Evolutionary conservation across 1,140 invertebrate genomes (phyloP), one percentile per base, ranked within the genome.

Genomic region (Zaprionus kolodkinae): DNA sequence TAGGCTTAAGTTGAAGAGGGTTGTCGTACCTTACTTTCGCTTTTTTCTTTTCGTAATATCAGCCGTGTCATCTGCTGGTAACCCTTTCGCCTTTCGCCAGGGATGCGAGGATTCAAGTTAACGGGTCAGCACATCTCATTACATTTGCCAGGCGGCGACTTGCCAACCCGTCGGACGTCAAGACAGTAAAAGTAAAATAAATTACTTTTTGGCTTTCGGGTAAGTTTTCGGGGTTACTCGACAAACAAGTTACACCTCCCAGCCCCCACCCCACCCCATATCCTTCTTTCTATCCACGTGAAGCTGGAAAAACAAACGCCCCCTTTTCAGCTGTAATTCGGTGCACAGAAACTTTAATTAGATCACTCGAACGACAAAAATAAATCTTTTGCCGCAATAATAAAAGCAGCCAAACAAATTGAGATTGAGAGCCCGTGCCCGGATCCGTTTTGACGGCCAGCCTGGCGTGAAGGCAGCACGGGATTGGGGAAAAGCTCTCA

Each of bases 311-410:
- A 45, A 45, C 40, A 45, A 45, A 45, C 13, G 17, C 10, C 36
- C 36, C 45, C 3, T 30, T 61, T 9, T 52, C 13, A 38, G 15
- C 52, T 60, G 73, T 84, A 81, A 84, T 85, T 85, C 78, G 69
- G 78, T 65, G 33, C 65, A 70, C 57, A 78, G 64, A 81, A 89
- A 89, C 85, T 89, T 89, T 89, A 89, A 89, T 89, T 89, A 89
- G 85, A 90, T 89, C 86, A 81, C 69, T 90, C 68, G 56, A 89
- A 85, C 81, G 85, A 79, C 78, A 89, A 85, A 85, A 81, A 89
- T 89, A 89, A 89, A 89, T 89, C 85, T 85, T 69, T 72, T 70
- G 54, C 82, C 76, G 83, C 82, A 81, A 85, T 89, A 88, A 88
- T 83, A 89, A 89, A 85, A 69, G 61, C 62, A 64, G 78, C n/a